A percentile compares a stretch with the other conserved stretches of the same genome.
These are phyloP conservation scores for Drosophila lacteicornis DNA, from an alignment of 1,140 invertebrate genomes.

Conservation along the genomic window DNA sequence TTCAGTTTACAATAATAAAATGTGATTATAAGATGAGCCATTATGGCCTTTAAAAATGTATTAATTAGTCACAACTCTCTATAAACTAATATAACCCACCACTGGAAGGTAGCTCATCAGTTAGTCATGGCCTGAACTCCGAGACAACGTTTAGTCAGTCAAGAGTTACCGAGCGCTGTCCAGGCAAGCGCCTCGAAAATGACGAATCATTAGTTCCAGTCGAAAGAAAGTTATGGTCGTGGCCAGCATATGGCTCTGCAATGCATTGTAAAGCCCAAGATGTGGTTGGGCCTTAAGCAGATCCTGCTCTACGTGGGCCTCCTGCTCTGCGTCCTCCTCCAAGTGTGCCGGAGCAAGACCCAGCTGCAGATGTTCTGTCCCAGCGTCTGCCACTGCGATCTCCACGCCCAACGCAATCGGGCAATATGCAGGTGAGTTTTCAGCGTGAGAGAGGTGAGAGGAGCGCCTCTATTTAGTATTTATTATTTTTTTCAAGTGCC, in stretches of 20 bases:
- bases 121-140: slow-evolving; percentile 34
- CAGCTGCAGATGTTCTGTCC: slow-evolving; percentile 70
- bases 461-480: slow-evolving; percentile 8
- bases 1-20: neutral
- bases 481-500: slow-evolving; percentile 42
- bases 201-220: slow-evolving; percentile 34
- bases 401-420: slow-evolving; percentile 67
- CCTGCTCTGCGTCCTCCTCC: slow-evolving; percentile 66
- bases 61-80: fast-evolving
- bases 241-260: slow-evolving; percentile 62
- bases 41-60: neutral
- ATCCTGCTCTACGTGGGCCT: slow-evolving; percentile 74
- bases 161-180: slow-evolving; percentile 20
- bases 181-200: slow-evolving; percentile 14
- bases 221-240: slow-evolving; percentile 7
- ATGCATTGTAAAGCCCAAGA: slow-evolving; percentile 68
- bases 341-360: slow-evolving; percentile 71
- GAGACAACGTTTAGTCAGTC: slow-evolving; percentile 24
- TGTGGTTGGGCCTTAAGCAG: slow-evolving; percentile 76
- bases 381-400: slow-evolving; percentile 73
- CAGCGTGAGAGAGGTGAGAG: too few relatives aligned
- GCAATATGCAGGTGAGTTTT: slow-evolving; percentile 78
- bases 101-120: slow-evolving; percentile 15
- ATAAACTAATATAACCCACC: neutral
- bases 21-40: neutral